A percentile compares a stretch with the other conserved stretches of the same genome.
phyloP scores from a whole-genome alignment of 2,888 invertebrate genomes.

The Caenorhabditis uteleia region DNA sequence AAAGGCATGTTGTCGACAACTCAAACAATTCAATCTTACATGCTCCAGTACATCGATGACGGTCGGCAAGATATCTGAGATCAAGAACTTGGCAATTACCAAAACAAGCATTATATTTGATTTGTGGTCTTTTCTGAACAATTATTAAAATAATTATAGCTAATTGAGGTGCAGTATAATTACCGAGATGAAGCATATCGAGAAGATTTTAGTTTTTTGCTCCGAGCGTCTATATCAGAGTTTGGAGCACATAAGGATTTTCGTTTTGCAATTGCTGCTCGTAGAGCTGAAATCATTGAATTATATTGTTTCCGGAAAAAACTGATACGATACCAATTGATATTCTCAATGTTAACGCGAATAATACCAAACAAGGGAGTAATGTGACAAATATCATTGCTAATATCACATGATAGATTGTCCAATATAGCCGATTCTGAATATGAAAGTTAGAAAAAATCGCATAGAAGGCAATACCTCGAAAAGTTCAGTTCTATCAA shows the following conservation, averaged over 20 bases:
- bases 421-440: slow-evolving; percentile 64
- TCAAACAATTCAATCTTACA: slow-evolving; percentile 34
- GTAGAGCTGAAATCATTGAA: slow-evolving; percentile 25
- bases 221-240: slow-evolving; percentile 49
- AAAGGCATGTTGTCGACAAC: background rate
- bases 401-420: slow-evolving; percentile 63
- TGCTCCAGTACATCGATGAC: slow-evolving; percentile 67
- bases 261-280: slow-evolving; percentile 47
- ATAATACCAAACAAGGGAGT: slow-evolving; percentile 63
- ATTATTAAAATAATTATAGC: background rate
- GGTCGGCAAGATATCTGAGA: slow-evolving; percentile 68
- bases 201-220: slow-evolving; percentile 39
- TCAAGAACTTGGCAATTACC: slow-evolving; percentile 65
- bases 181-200: slow-evolving; percentile 36
- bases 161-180: background rate
- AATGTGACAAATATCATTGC: slow-evolving; percentile 64
- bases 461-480: slow-evolving; percentile 31
- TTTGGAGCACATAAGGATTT: slow-evolving; percentile 56
- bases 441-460: slow-evolving; percentile 10
- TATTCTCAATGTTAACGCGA: slow-evolving; percentile 58
- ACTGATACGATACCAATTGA: slow-evolving; percentile 31
- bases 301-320: background rate
- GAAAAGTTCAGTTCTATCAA: slow-evolving; percentile 50
- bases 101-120: slow-evolving; percentile 67
- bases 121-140: slow-evolving; percentile 64